Evolutionary conservation across 2,888 invertebrate genomes (phyloP).

Genomic region (Heteromurus nitidus): DNA sequence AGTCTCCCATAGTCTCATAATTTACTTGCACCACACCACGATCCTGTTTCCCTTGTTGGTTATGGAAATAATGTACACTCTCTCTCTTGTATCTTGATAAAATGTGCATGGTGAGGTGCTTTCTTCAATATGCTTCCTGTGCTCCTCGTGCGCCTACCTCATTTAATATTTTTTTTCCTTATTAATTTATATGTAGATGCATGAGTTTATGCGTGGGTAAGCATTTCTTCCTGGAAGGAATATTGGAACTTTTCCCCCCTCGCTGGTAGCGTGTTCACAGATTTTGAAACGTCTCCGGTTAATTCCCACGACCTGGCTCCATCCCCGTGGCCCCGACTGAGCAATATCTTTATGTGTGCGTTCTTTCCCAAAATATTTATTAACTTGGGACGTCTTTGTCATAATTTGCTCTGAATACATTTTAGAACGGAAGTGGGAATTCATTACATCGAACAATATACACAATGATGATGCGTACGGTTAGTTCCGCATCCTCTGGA

Average conservation of each 20-base stretch:
- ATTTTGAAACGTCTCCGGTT: slow-evolving; percentile 35
- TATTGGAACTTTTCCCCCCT: slow-evolving; percentile 24
- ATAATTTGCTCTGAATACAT: slow-evolving; percentile 55
- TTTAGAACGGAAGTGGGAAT: slow-evolving; percentile 54
- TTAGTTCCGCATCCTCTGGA: too few relatives aligned
- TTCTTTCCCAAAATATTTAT: slow-evolving; percentile 53
- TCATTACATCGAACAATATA: too few relatives aligned
- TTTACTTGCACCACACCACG: too few relatives aligned
- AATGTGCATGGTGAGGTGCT: not conserved
- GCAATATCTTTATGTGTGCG: slow-evolving; percentile 2
- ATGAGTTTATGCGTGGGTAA: not conserved
- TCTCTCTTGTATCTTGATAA: not conserved
- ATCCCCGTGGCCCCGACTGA: slow-evolving; percentile 9
- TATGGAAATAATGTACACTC: too few relatives aligned
- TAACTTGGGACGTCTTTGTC: slow-evolving; percentile 63
- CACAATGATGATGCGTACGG: too few relatives aligned
- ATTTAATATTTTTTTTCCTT: not conserved
- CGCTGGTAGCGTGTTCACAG: slow-evolving; percentile 3
- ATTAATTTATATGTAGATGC: not conserved
- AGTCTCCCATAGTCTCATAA: too few relatives aligned
- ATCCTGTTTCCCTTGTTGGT: too few relatives aligned
- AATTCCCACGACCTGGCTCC: slow-evolving; percentile 51
- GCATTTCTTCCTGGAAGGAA: slow-evolving; percentile 16
- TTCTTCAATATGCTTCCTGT: not conserved
- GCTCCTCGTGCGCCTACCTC: not conserved